Conservation (phyloP, 2,797 vertebrate species). For the Helarctos malayanus region DNA sequence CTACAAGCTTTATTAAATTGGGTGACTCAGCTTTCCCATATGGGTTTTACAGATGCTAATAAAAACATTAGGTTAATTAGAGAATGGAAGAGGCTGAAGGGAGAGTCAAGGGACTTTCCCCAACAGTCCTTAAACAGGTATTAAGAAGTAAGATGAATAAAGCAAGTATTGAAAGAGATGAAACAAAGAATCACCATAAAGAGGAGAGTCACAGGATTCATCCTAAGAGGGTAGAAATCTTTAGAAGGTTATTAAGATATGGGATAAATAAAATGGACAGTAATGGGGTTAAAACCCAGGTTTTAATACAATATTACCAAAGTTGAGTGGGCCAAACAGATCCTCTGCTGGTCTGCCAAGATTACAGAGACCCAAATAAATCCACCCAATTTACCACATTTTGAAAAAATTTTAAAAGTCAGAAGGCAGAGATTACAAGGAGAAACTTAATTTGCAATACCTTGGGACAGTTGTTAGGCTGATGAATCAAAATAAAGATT, state of each 20-base stretch:
- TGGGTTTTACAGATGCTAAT: not conserved
- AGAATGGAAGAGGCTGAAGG: not conserved
- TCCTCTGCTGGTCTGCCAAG: not conserved
- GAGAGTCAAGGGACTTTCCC: not conserved
- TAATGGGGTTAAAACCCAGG: not conserved
- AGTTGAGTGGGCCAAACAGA: not conserved
- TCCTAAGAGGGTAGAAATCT: not conserved
- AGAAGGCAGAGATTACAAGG: not conserved
- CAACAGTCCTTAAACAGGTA: not conserved
- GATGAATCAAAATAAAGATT: not conserved
- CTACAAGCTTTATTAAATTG: not conserved
- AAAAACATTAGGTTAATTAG: not conserved
- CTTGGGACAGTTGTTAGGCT: not conserved
- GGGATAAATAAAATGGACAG: not conserved
- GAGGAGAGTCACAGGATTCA: not conserved
- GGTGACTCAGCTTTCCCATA: not conserved
- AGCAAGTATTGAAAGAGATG: not conserved
- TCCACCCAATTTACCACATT: not conserved
- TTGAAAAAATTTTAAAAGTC: not conserved
- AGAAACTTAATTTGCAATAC: not conserved
- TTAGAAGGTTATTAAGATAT: not conserved
- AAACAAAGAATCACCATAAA: not conserved
- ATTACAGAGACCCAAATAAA: not conserved
- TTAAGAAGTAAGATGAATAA: not conserved
- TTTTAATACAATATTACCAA: conserved; percentile 1